A percentile compares a stretch with the other conserved stretches of the same genome.
These are phyloP conservation scores for Hystrix brachyura DNA, from an alignment of 2,113 vertebrate species.

Conservation along the genomic window DNA sequence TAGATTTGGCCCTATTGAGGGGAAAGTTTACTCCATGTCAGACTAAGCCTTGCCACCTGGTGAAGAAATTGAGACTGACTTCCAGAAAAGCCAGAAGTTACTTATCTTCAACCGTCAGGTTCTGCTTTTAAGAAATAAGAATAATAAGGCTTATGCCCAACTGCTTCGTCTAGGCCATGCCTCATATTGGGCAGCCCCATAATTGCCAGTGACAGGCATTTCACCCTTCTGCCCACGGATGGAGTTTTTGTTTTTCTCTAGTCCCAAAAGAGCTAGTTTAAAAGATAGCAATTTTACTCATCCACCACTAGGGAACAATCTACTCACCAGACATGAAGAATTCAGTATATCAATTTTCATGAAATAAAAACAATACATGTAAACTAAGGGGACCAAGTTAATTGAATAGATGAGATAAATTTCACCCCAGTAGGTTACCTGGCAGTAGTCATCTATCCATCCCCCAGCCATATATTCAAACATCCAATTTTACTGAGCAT, in stretches of 20 bases:
- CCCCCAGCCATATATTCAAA: neutral
- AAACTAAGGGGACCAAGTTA: neutral
- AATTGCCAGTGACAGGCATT: neutral
- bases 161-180: neutral
- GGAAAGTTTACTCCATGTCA: neutral
- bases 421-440: neutral
- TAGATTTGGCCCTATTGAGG: neutral
- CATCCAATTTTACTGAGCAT: neutral
- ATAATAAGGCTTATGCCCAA: neutral
- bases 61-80: neutral
- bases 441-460: neutral
- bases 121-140: neutral
- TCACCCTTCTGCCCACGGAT: neutral
- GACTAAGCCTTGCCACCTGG: neutral
- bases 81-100: conserved; percentile 14
- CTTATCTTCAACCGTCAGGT: neutral
- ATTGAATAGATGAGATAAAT: neutral
- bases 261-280: neutral
- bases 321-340: neutral
- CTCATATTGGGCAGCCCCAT: neutral
- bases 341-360: neutral
- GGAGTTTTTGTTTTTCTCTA: neutral
- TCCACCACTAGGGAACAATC: neutral
- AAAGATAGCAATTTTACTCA: conserved; percentile 5
- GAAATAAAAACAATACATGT: conserved; percentile 18